Evolutionary conservation across 2,113 vertebrate species (phyloP).

Genomic region (Phaethornis superciliosus): DNA sequence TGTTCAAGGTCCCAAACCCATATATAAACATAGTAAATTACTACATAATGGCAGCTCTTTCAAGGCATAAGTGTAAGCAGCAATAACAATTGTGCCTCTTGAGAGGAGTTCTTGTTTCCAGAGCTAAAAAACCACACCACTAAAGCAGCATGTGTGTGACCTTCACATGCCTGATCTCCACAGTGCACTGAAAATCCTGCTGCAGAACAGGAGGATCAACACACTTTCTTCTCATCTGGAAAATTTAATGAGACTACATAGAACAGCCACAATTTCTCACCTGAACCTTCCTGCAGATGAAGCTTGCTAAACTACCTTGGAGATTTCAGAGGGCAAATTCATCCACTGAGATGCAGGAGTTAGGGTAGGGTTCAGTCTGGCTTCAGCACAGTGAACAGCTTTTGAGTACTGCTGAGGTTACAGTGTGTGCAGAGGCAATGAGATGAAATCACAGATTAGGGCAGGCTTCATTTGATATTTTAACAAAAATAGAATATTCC

Average conservation of each 20-base stretch:
- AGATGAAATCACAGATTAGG: not conserved
- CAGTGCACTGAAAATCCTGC: not conserved
- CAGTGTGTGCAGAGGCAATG: not conserved
- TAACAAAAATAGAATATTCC: not conserved
- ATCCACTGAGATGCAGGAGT: not conserved
- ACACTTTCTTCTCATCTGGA: not conserved
- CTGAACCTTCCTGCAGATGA: not conserved
- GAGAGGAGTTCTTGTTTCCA: not conserved
- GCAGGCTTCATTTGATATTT: not conserved
- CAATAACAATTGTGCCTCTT: not conserved
- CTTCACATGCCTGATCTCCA: not conserved
- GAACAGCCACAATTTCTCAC: not conserved
- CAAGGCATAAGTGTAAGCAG: not conserved
- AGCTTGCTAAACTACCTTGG: not conserved
- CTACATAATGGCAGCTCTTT: slow-evolving; percentile 14
- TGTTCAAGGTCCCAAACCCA: slow-evolving; percentile 22
- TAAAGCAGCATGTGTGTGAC: not conserved
- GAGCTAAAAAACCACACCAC: not conserved
- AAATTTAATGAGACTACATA: not conserved
- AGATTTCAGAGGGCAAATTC: not conserved
- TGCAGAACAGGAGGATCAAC: not conserved
- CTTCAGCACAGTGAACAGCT: not conserved
- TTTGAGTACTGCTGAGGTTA: not conserved
- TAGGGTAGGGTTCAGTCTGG: not conserved
- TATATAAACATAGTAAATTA: slow-evolving; percentile 54